Conservation (phyloP, 1,140 invertebrate species). For the Frieseomelitta varia region DNA sequence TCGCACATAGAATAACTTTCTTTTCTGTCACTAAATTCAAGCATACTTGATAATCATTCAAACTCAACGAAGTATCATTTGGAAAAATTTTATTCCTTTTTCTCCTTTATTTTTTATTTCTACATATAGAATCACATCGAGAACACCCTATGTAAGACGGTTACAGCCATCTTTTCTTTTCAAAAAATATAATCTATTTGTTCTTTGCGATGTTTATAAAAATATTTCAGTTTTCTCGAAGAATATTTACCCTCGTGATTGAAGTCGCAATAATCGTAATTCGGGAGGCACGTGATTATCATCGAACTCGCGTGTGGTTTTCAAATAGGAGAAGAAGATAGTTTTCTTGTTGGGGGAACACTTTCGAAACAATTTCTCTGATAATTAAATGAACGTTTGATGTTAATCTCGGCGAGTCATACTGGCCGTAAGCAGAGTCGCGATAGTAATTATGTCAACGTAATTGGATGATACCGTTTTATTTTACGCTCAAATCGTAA, state of each 20-base stretch:
- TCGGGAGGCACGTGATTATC: not conserved
- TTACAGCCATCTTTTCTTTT: not conserved
- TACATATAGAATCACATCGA: no score
- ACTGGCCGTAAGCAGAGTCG: not conserved
- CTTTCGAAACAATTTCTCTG: slow-evolving; percentile 51
- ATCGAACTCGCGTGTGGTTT: slow-evolving; percentile 27
- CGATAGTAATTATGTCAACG: slow-evolving; percentile 33
- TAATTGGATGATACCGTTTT: slow-evolving; percentile 38
- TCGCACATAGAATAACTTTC: no score
- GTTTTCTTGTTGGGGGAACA: slow-evolving; percentile 62
- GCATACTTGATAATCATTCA: no score
- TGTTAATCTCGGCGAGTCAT: slow-evolving; percentile 31
- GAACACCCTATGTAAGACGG: not conserved
- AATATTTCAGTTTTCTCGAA: not conserved
- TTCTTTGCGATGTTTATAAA: not conserved
- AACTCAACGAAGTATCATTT: no score
- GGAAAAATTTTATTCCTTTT: no score
- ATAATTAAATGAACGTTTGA: slow-evolving; percentile 57
- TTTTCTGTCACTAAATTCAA: no score
- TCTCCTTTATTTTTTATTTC: no score
- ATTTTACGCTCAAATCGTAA: slow-evolving; percentile 21
- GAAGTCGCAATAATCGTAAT: not conserved
- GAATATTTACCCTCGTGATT: not conserved
- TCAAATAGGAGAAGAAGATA: slow-evolving; percentile 22
- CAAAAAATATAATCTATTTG: not conserved